Evolutionary conservation across 1,140 invertebrate species (phyloP).

Genomic region (Zaprionus nigranus): DNA sequence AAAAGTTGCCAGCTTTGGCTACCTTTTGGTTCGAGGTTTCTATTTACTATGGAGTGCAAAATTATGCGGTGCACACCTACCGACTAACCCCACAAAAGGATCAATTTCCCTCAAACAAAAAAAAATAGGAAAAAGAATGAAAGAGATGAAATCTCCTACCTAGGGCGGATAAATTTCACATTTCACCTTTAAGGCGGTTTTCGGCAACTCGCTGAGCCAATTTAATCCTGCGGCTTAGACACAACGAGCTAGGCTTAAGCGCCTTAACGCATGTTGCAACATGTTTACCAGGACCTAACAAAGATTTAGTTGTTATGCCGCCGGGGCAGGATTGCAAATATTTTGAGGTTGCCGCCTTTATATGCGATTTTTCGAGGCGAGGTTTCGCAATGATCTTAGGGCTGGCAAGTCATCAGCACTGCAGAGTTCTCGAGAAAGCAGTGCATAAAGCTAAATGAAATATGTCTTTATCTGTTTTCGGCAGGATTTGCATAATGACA

Average conservation of each 20-base stretch:
- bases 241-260: slow-evolving; percentile 68
- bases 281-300: slow-evolving; percentile 49
- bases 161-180: slow-evolving; percentile 48
- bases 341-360: slow-evolving; percentile 56
- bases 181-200: slow-evolving; percentile 49
- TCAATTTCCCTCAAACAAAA: slow-evolving; percentile 45
- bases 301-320: slow-evolving; percentile 54
- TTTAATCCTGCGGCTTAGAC: slow-evolving; percentile 71
- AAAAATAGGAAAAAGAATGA: slow-evolving; percentile 13
- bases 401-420: slow-evolving; percentile 22
- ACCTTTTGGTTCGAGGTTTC: slow-evolving; percentile 47
- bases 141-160: not conserved
- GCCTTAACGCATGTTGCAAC: slow-evolving; percentile 67
- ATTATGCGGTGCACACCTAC: slow-evolving; percentile 62
- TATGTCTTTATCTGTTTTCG: slow-evolving; percentile 31
- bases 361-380: slow-evolving; percentile 37
- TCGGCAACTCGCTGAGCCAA: slow-evolving; percentile 55
- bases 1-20: slow-evolving; percentile 43
- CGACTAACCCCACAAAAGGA: slow-evolving; percentile 44
- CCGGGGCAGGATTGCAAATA: slow-evolving; percentile 58
- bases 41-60: slow-evolving; percentile 63
- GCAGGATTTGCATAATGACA: not conserved
- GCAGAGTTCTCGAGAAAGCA: slow-evolving; percentile 42
- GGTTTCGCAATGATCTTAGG: slow-evolving; percentile 59
- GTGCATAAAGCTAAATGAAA: not conserved